Evolutionary conservation across 1,140 invertebrate genomes (phyloP), one percentile per base, ranked within the genome.

Genomic region (Aphelenchoides fujianensis): DNA sequence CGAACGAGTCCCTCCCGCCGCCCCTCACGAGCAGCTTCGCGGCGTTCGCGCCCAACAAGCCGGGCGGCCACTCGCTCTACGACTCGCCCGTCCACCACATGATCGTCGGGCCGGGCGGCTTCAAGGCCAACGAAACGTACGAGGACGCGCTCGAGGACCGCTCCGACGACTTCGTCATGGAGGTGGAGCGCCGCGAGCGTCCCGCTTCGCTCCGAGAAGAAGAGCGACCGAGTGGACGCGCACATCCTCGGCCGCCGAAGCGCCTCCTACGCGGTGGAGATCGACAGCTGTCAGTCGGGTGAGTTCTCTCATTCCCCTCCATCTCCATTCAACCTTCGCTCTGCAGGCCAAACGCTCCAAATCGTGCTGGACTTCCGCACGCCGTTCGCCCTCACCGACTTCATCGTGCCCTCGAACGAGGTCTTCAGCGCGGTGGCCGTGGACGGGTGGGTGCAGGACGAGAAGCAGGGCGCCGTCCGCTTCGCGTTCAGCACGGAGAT

Each of bases 301-400:
- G 34, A 59, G 5, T 19, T 12, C 23, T 48, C 41, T 5, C 12
- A 59, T 16, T 5, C 12, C 19, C 34, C 5, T 27, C 7, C 12
- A 23, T 48, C 12, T 48, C 12, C 41, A 48, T 16, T 16, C 41
- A 48, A 48, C 12, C 23, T 48, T 48, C 41, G 5, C 12, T 5
- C 34, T 59, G 12, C 67, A 3, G 67, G 19, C 23, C 67, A 69
- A 69, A n/a, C 70, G 32, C 16, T 66, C n/a, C 63, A 66, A 66
- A 35, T 95, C 54, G 91, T 92, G 7, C 86, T 96, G 12, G 93
- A 95, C 86, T 94, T 95, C 85, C 92, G 92, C 27, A 89, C 90
- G 72, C 89, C 91, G 1, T 87, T 94, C 54, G 85, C 92, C 0
- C 87, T 96, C 2, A 95, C 92, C 0, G 94, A 95, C 84, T 86